phyloP scores from a whole-genome alignment of 2,113 vertebrate species.

The Mastomys natalensis region DNA sequence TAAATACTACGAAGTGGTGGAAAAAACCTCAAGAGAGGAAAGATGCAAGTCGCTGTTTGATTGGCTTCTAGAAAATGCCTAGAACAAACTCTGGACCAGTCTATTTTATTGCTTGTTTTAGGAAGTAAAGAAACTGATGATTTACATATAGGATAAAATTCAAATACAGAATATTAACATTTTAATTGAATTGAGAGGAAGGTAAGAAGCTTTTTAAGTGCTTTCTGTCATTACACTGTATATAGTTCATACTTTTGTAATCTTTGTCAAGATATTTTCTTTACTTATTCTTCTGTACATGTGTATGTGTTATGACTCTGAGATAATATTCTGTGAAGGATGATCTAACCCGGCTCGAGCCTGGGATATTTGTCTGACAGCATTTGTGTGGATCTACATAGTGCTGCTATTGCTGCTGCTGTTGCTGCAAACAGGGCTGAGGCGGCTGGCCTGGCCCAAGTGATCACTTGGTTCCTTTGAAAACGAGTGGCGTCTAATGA shows the following conservation, averaged over 20 bases:
- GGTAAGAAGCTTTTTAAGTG: conserved; percentile 82
- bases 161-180: conserved; percentile 74
- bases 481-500: conserved; percentile 26
- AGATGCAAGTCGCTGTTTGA: conserved; percentile 89
- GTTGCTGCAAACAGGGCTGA: conserved; percentile 57
- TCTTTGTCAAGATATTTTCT: conserved; percentile 71
- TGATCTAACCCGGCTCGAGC: not conserved
- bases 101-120: conserved; percentile 78
- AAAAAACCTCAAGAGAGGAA: conserved; percentile 72
- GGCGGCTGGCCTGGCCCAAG: not conserved
- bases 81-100: conserved; percentile 79
- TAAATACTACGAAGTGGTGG: conserved; percentile 91
- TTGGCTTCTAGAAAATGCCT: conserved; percentile 94
- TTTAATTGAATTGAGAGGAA: conserved; percentile 77
- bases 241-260: conserved; percentile 81
- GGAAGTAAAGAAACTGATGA: conserved; percentile 60
- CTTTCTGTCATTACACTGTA: conserved; percentile 83
- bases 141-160: conserved; percentile 67
- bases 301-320: conserved; percentile 75
- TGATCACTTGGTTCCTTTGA: conserved; percentile 46
- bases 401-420: not conserved
- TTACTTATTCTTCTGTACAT: conserved; percentile 65
- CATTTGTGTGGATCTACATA: conserved; percentile 49
- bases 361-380: conserved; percentile 58
- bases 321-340: conserved; percentile 67